Percentiles rank a stretch among this genome's conserved stretches.
These are phyloP conservation scores for Cydia pomonella DNA, from an alignment of 1,140 invertebrate species.

Conservation along the genomic window DNA sequence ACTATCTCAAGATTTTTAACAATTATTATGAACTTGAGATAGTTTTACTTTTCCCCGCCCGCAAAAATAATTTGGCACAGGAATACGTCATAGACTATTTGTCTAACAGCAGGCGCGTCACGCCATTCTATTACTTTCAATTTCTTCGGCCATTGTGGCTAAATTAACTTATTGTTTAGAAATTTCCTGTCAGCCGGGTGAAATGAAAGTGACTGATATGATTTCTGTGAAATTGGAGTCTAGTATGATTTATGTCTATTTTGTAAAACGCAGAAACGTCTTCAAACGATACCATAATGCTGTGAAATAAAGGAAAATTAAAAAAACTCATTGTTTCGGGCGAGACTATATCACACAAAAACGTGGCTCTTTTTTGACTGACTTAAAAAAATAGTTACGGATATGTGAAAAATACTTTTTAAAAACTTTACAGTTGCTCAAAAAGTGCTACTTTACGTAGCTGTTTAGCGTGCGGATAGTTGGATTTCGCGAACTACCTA, in stretches of 20 bases:
- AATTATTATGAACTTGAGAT: not conserved
- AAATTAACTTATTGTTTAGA: conserved; percentile 29
- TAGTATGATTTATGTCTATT: conserved; percentile 4
- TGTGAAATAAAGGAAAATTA: too few species aligned
- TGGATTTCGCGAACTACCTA: too few species aligned
- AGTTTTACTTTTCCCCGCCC: not conserved
- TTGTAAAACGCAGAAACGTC: not conserved
- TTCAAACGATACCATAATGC: too few species aligned
- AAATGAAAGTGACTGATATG: conserved; percentile 17
- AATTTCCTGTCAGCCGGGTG: conserved; percentile 14
- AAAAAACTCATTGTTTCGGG: too few species aligned
- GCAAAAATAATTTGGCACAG: not conserved
- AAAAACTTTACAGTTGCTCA: too few species aligned
- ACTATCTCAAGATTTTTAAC: not conserved
- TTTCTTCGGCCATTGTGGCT: conserved; percentile 25
- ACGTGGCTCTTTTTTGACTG: too few species aligned
- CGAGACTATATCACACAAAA: too few species aligned
- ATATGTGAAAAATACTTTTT: too few species aligned
- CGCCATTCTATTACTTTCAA: conserved; percentile 28
- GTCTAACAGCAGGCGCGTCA: conserved; percentile 25
- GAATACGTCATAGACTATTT: conserved; percentile 15
- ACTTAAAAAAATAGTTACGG: too few species aligned
- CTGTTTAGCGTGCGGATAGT: too few species aligned
- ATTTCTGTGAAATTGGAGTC: conserved; percentile 1
- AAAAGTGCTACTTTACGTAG: too few species aligned